Conservation (phyloP, 2,113 vertebrate species). For the Maccullochella peelii region DNA sequence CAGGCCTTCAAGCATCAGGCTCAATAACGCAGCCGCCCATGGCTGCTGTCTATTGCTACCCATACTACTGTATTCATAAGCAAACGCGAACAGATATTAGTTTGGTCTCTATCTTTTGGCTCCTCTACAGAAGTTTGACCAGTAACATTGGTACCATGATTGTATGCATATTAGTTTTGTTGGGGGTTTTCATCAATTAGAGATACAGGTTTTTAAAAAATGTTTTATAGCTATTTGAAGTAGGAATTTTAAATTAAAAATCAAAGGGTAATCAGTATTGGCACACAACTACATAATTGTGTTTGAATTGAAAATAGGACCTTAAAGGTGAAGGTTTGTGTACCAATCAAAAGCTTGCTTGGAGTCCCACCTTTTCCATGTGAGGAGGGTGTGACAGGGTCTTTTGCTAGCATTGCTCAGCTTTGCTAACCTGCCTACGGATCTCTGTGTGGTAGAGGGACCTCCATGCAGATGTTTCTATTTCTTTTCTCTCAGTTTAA, state of each 20-base stretch:
- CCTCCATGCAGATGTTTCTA: background rate
- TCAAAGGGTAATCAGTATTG: too few relatives aligned
- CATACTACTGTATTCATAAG: slow-evolving; percentile 42
- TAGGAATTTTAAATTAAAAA: background rate
- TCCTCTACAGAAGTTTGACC: background rate
- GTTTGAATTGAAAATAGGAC: background rate
- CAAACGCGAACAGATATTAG: background rate
- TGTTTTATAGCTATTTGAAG: background rate
- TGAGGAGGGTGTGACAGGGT: background rate
- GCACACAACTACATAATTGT: too few relatives aligned
- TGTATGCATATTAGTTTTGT: background rate
- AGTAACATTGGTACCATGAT: background rate
- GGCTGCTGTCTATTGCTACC: slow-evolving; percentile 63
- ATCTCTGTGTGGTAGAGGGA: background rate
- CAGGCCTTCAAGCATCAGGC: slow-evolving; percentile 62
- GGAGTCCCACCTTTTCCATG: background rate
- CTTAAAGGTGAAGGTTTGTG: background rate
- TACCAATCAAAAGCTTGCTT: background rate
- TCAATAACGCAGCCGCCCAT: slow-evolving; percentile 76
- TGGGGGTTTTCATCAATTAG: background rate
- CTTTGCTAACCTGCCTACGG: background rate
- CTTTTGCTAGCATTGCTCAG: background rate
- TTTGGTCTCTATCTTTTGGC: slow-evolving; percentile 12
- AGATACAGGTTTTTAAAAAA: background rate
- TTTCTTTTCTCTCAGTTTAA: background rate